Evolutionary conservation across 2,797 vertebrate genomes (phyloP).

Genomic region (Hirundo rustica): DNA sequence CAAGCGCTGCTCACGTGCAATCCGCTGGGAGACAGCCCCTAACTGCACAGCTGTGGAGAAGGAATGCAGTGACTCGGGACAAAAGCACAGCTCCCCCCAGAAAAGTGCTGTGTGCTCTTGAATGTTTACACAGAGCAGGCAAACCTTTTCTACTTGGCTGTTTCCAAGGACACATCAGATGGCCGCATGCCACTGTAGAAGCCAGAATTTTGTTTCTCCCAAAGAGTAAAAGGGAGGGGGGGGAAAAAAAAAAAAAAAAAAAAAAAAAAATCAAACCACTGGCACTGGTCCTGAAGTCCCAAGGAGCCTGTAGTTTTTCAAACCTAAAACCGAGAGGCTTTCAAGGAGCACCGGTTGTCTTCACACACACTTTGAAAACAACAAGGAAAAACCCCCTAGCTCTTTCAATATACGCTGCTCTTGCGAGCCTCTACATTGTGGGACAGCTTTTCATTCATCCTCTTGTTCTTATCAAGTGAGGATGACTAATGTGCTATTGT

Average conservation of each 20-base stretch:
- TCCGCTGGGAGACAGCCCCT: neutral
- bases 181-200: neutral
- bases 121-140: neutral
- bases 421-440: conserved; percentile 1
- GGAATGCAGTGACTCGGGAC: neutral
- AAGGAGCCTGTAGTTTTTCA: neutral
- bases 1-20: neutral
- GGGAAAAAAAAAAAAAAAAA: too few relatives aligned
- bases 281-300: neutral
- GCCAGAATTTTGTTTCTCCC: neutral
- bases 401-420: conserved; percentile 14
- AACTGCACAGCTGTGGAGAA: neutral
- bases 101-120: neutral
- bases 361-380: neutral
- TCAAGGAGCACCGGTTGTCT: neutral
- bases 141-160: neutral
- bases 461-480: conserved; percentile 40
- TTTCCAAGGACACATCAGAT: neutral
- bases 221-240: neutral
- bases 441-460: conserved; percentile 13
- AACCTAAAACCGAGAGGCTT: neutral
- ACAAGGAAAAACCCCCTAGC: neutral
- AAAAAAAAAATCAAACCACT: neutral
- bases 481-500: conserved; percentile 51
- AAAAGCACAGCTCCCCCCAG: neutral